These are phyloP conservation scores for Xestoiulus laeticollis DNA, from an alignment of 2,888 invertebrate genomes.

Conservation along the genomic window DNA sequence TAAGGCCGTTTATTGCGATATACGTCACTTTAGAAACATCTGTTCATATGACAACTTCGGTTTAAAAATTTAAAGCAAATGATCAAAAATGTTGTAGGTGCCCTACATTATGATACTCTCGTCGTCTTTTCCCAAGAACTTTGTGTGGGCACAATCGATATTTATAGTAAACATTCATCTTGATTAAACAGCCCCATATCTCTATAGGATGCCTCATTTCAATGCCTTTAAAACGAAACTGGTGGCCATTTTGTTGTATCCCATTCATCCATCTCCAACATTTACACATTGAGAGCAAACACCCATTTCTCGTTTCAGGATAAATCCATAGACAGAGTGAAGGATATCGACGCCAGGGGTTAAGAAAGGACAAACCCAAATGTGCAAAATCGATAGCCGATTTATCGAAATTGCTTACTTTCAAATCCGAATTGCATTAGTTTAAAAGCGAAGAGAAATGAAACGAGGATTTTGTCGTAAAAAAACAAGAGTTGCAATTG, in stretches of 20 bases:
- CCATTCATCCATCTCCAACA: slow-evolving; percentile 31
- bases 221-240: not conserved
- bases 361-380: slow-evolving; percentile 21
- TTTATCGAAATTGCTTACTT: slow-evolving; percentile 34
- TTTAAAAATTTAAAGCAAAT: not conserved
- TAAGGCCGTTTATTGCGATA: not conserved
- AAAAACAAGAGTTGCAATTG: not conserved
- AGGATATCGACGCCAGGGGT: not conserved
- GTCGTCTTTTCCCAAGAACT: not conserved
- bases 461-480: not conserved
- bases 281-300: slow-evolving; percentile 1
- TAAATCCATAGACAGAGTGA: not conserved
- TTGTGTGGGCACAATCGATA: slow-evolving; percentile 3
- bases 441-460: not conserved
- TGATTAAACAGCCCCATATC: not conserved
- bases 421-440: slow-evolving; percentile 29
- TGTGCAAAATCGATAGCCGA: slow-evolving; percentile 15
- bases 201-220: not conserved
- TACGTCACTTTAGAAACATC: not conserved
- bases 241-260: slow-evolving; percentile 34
- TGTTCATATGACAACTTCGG: slow-evolving; percentile 7
- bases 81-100: not conserved
- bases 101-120: not conserved
- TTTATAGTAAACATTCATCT: not conserved
- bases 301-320: not conserved